Evolutionary conservation across 2,113 vertebrate genomes (phyloP).

Genomic region (Upupa epops): DNA sequence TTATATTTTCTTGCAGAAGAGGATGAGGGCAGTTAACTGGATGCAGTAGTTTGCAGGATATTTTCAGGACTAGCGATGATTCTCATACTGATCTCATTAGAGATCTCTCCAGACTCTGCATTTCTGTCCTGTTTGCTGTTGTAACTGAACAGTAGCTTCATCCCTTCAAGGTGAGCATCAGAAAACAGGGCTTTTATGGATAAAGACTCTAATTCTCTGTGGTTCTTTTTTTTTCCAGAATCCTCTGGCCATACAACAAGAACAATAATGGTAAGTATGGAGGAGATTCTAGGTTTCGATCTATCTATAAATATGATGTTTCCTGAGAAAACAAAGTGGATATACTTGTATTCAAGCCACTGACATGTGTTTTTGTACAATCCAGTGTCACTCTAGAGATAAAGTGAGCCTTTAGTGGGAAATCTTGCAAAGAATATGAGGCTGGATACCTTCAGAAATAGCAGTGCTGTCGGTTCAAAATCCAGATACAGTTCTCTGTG

Average conservation of each 20-base stretch:
- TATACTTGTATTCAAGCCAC: background rate
- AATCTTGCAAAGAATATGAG: background rate
- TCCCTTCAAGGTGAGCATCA: background rate
- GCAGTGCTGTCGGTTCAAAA: background rate
- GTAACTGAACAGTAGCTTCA: background rate
- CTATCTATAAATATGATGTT: background rate
- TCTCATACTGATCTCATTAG: background rate
- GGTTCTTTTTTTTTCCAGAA: constrained; percentile 76
- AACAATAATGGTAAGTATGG: constrained; percentile 80
- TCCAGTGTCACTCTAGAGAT: background rate
- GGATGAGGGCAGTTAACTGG: background rate
- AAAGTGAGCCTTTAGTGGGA: background rate
- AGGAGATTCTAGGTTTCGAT: background rate
- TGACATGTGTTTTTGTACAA: background rate
- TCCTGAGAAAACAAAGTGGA: background rate
- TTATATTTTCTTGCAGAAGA: constrained; percentile 5
- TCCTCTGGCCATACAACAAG: constrained; percentile 78
- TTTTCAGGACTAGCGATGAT: background rate
- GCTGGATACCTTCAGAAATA: background rate
- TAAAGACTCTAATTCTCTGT: background rate
- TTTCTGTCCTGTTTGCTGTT: background rate
- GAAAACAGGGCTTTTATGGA: background rate
- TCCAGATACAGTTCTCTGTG: background rate
- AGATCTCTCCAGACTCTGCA: background rate
- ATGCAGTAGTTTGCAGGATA: background rate